Evolutionary conservation across 2,797 vertebrate species (phyloP), one percentile per base, ranked within the genome.

Genomic region (Pelodytes ibericus): DNA sequence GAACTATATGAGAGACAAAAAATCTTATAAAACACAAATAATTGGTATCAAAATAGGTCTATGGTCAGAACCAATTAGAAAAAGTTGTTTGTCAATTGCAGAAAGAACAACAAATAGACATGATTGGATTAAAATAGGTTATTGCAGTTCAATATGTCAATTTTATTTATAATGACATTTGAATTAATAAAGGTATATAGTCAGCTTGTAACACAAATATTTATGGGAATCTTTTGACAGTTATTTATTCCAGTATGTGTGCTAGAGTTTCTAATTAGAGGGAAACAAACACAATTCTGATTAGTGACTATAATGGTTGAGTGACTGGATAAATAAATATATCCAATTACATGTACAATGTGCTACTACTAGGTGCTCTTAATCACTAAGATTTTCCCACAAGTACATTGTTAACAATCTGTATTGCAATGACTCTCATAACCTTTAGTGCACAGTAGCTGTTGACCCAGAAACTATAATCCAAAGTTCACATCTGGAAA

Each of bases 381-480:
- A 36, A 56, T 58, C 51, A 36, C 30, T 56, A 25, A 69, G 18
- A 56, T 36, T 27, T 31, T 5, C n/a, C 24, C 7, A 58, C 25
- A 51, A 31, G 22, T 36, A 39, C 30, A 30, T 56, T 20, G 33
- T 33, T 13, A 70, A 58, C 10, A 41, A 59, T 63, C 33, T 18
- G 29, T 22, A 27, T 25, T 65, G 36, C 7, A 65, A 58, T 64
- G 25, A 11, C 25, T 74, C 51, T 33, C 56, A 71, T 47, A 71
- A 71, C 56, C 56, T 47, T 58, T 71, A 13, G 49, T 57, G 24
- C 20, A 30, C 41, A 57, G 20, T 20, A 29, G 31, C 49, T 56
- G n/a, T 49, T 74, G 61, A 58, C 31, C 71, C 51, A 53, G 49
- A 53, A 53, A 53, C n/a, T 7, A 10, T 26, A 58, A 58, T 58